phyloP scores from a whole-genome alignment of 2,888 invertebrate genomes.

The Melieria crassipennis region DNA sequence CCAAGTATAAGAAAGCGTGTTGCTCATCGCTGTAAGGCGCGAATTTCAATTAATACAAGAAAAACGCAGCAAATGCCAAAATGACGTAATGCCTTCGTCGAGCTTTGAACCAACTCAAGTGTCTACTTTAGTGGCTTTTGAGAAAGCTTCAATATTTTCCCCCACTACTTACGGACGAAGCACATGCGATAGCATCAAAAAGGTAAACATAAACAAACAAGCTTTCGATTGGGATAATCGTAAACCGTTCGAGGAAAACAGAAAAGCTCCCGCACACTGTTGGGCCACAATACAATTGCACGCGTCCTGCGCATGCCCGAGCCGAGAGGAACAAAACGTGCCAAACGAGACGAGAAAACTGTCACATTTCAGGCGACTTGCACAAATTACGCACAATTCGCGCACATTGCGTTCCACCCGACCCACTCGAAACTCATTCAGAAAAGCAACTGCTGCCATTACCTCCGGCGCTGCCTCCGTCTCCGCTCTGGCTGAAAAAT shows the following conservation, averaged over 20 bases:
- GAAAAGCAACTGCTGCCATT: conserved; percentile 33
- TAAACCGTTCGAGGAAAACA: no score
- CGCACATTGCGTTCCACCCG: conserved; percentile 20
- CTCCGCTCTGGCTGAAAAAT: neutral
- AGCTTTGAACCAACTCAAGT: conserved; percentile 1
- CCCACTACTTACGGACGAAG: neutral
- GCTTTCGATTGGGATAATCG: neutral
- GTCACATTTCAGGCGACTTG: no score
- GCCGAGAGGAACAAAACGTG: no score
- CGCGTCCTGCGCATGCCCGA: no score
- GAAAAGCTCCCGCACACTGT: no score
- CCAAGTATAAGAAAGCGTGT: neutral
- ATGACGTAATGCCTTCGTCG: neutral
- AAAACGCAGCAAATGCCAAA: neutral
- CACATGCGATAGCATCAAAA: neutral
- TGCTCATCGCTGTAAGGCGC: neutral
- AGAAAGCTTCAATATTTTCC: conserved; percentile 1
- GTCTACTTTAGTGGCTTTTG: neutral
- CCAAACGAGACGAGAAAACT: no score
- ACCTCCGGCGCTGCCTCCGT: neutral
- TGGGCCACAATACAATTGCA: no score
- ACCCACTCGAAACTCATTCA: conserved; percentile 31
- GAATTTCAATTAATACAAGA: neutral
- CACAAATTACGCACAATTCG: neutral
- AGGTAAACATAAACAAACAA: conserved; percentile 3